Percentiles rank a stretch among this genome's conserved stretches.
Conservation (phyloP, 2,113 vertebrate genomes). For the Gasterosteus nipponicus region DNA sequence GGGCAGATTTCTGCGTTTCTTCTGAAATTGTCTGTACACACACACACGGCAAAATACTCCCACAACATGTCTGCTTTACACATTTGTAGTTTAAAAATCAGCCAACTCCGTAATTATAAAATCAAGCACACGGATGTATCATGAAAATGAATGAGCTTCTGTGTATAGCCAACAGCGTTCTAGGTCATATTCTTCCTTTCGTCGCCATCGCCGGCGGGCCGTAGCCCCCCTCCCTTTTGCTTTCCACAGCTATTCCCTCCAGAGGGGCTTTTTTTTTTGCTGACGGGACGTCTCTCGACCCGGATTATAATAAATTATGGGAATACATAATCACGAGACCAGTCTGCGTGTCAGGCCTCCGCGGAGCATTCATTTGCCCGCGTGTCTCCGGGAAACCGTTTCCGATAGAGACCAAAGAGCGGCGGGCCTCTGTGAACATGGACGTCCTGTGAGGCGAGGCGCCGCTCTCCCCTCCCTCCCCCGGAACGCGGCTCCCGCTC, state of each 20-base stretch:
- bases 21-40: slow-evolving; percentile 1
- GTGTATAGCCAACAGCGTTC: background rate
- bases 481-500: slow-evolving; percentile 6
- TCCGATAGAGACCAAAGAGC: slow-evolving; percentile 23
- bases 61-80: background rate
- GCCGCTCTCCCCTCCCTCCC: slow-evolving; percentile 3
- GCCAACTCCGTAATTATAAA: background rate
- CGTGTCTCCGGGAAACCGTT: slow-evolving; percentile 1
- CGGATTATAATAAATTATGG: background rate
- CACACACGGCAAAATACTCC: background rate
- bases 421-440: slow-evolving; percentile 5
- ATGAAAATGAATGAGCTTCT: background rate
- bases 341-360: background rate
- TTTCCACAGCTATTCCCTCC: background rate
- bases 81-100: background rate
- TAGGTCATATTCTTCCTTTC: background rate
- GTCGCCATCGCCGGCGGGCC: background rate
- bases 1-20: slow-evolving; percentile 3
- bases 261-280: slow-evolving; percentile 2
- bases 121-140: background rate
- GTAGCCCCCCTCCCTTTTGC: background rate
- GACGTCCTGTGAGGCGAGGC: slow-evolving; percentile 41
- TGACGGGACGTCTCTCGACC: background rate
- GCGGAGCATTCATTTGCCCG: background rate
- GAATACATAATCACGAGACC: background rate